Conservation (phyloP, 2,888 invertebrate species). For the Stratiomys singularior region DNA sequence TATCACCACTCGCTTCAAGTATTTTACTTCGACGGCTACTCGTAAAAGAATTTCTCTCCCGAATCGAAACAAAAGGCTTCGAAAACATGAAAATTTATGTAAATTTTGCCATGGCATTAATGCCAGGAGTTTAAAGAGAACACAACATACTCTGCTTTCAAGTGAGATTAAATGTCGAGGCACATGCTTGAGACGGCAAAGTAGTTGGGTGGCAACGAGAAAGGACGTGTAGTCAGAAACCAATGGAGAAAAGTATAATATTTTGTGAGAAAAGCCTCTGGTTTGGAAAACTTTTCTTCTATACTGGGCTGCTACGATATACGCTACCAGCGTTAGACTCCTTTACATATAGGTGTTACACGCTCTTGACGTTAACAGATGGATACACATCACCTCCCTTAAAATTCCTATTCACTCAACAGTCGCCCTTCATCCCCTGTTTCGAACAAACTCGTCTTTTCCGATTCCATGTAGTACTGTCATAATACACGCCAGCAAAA, state of each 20-base stretch:
- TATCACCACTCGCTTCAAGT: neutral
- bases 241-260: slow-evolving; percentile 27
- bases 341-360: slow-evolving; percentile 37
- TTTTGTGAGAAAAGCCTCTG: slow-evolving; percentile 36
- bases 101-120: slow-evolving; percentile 37
- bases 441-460: neutral
- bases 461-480: neutral
- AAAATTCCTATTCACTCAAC: slow-evolving; percentile 25
- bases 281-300: slow-evolving; percentile 27
- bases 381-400: slow-evolving; percentile 32
- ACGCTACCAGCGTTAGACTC: slow-evolving; percentile 14
- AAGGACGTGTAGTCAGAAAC: neutral
- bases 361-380: slow-evolving; percentile 43
- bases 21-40: slow-evolving; percentile 12
- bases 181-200: slow-evolving; percentile 32
- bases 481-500: neutral
- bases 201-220: slow-evolving; percentile 12
- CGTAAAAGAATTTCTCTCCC: slow-evolving; percentile 1
- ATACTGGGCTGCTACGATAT: neutral
- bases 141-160: slow-evolving; percentile 27
- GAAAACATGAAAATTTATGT: slow-evolving; percentile 41
- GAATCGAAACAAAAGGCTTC: slow-evolving; percentile 39
- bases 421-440: neutral
- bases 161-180: slow-evolving; percentile 26
- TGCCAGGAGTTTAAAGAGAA: slow-evolving; percentile 31